A percentile compares a stretch with the other conserved stretches of the same genome.
These are phyloP conservation scores for Caranx melampygus DNA, from an alignment of 2,113 vertebrate species.

Conservation along the genomic window DNA sequence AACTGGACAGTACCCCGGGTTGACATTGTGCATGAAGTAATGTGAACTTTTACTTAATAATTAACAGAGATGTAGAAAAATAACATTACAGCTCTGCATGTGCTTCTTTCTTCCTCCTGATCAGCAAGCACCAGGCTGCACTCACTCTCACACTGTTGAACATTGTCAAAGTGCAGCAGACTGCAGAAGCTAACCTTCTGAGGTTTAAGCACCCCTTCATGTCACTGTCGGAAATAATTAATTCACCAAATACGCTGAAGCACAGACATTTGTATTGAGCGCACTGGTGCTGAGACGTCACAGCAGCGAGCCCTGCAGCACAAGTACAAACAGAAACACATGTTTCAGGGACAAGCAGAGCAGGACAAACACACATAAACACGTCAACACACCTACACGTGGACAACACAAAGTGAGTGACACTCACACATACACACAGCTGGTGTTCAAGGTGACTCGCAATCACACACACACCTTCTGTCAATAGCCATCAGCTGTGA, in stretches of 20 bases:
- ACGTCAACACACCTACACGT: constrained; percentile 17
- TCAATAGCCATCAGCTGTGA: constrained; percentile 77
- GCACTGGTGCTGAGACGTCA: constrained; percentile 23
- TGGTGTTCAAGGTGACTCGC: constrained; percentile 73
- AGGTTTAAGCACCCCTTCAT: background rate
- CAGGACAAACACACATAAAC: constrained; percentile 21
- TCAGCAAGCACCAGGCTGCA: background rate
- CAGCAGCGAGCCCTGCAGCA: constrained; percentile 20
- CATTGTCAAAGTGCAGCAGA: background rate
- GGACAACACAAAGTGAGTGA: constrained; percentile 46
- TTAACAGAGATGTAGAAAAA: constrained; percentile 3
- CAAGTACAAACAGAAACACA: constrained; percentile 7
- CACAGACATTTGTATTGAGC: background rate
- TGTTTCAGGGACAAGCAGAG: constrained; percentile 26
- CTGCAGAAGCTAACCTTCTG: constrained; percentile 7
- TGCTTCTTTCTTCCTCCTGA: constrained; percentile 2
- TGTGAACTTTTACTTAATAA: background rate
- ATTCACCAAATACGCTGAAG: constrained; percentile 12
- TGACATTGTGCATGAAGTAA: background rate
- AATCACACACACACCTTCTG: constrained; percentile 65
- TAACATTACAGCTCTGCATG: background rate
- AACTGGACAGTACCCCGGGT: background rate
- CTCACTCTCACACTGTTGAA: background rate
- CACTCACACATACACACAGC: constrained; percentile 50
- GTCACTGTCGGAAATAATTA: constrained; percentile 3